These are phyloP conservation scores for Dorcus hopei DNA, from an alignment of 2,888 invertebrate species.

Conservation along the genomic window DNA sequence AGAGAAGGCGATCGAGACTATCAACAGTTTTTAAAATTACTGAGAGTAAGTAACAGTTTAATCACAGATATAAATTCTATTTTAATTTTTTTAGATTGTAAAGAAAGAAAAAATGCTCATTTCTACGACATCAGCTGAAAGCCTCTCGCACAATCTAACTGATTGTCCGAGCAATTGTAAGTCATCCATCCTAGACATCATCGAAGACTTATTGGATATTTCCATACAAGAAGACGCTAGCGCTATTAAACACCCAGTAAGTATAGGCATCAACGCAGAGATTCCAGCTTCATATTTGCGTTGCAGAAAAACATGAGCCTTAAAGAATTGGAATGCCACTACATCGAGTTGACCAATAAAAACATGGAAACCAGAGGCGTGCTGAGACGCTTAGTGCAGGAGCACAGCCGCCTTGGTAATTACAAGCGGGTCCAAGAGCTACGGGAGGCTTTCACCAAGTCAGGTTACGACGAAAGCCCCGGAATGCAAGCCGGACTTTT, in stretches of 20 bases:
- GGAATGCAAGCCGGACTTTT: slow-evolving; percentile 67
- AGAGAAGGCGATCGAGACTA: slow-evolving; percentile 47
- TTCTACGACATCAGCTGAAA: slow-evolving; percentile 20
- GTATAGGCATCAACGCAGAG: slow-evolving; percentile 9
- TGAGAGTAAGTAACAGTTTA: slow-evolving; percentile 43
- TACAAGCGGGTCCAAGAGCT: slow-evolving; percentile 56
- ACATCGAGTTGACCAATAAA: slow-evolving; percentile 63
- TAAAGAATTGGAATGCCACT: slow-evolving; percentile 60
- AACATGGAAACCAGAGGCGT: slow-evolving; percentile 66
- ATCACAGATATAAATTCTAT: too few relatives aligned
- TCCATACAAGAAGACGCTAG: slow-evolving; percentile 21
- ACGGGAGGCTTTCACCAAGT: slow-evolving; percentile 51
- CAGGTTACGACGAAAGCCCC: slow-evolving; percentile 53
- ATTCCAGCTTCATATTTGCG: not conserved
- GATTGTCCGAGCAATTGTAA: not conserved
- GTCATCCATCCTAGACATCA: slow-evolving; percentile 10
- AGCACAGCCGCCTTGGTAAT: slow-evolving; percentile 57
- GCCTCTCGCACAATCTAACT: slow-evolving; percentile 5
- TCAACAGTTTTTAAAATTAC: slow-evolving; percentile 46
- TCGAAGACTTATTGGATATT: slow-evolving; percentile 24
- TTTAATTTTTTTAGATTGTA: slow-evolving; percentile 21
- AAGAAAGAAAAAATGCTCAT: slow-evolving; percentile 24
- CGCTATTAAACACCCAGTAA: slow-evolving; percentile 54
- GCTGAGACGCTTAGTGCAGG: slow-evolving; percentile 59
- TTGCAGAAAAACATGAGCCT: slow-evolving; percentile 60